phyloP scores from a whole-genome alignment of 2,113 vertebrate species.

The Daubentonia madagascariensis region DNA sequence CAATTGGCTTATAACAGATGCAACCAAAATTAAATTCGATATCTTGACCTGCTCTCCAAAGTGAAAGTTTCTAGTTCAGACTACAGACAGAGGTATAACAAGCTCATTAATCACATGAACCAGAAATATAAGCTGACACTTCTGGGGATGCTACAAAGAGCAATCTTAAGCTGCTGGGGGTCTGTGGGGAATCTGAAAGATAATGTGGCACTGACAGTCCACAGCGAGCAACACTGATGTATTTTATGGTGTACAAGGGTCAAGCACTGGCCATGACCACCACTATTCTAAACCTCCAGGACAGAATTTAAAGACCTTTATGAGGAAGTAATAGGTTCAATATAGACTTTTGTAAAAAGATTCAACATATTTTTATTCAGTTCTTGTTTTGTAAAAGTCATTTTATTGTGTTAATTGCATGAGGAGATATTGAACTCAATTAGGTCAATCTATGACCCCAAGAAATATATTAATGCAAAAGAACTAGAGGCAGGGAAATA shows the following conservation, averaged over 20 bases:
- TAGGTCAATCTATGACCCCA: background rate
- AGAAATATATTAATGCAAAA: background rate
- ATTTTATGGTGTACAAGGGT: background rate
- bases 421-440: background rate
- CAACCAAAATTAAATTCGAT: constrained; percentile 70
- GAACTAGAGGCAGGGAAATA: background rate
- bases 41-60: constrained; percentile 71
- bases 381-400: constrained; percentile 33
- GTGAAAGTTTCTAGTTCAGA: constrained; percentile 70
- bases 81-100: constrained; percentile 52
- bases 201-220: background rate
- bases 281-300: background rate
- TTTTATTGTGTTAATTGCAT: background rate
- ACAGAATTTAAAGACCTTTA: background rate
- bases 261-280: background rate
- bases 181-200: background rate
- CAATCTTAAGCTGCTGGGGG: background rate
- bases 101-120: constrained; percentile 65
- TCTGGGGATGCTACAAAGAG: constrained; percentile 28
- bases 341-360: background rate
- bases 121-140: constrained; percentile 36
- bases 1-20: constrained; percentile 68
- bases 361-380: background rate
- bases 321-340: background rate
- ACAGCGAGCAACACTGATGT: background rate